These are phyloP conservation scores for Cistogaster globosa DNA, from an alignment of 2,888 invertebrate genomes.

Conservation along the genomic window DNA sequence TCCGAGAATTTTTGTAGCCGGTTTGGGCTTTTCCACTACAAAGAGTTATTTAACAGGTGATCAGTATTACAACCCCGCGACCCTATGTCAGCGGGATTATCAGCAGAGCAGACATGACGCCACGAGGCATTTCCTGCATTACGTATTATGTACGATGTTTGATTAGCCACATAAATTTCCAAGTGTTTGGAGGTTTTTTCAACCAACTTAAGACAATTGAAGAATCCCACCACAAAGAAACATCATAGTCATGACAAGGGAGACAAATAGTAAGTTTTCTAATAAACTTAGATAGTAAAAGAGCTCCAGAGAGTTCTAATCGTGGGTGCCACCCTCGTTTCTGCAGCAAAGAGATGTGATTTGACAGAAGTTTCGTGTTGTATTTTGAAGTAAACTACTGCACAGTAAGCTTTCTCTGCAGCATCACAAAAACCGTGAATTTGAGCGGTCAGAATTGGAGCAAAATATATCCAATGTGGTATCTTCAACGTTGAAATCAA, in stretches of 20 bases:
- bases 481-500: too few species aligned
- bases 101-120: constrained; percentile 58
- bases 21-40: constrained; percentile 60
- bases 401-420: not conserved
- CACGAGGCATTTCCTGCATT: too few species aligned
- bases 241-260: too few species aligned
- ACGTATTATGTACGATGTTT: too few species aligned
- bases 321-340: constrained; percentile 62
- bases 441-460: too few species aligned
- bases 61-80: constrained; percentile 51
- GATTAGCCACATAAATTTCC: too few species aligned
- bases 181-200: too few species aligned
- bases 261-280: not conserved
- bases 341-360: constrained; percentile 46
- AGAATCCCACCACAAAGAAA: too few species aligned
- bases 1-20: constrained; percentile 36
- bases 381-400: constrained; percentile 41
- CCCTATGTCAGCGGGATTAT: constrained; percentile 61
- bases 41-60: constrained; percentile 11
- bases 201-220: too few species aligned
- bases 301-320: constrained; percentile 44
- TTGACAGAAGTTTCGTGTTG: not conserved
- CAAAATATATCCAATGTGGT: too few species aligned
- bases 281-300: constrained; percentile 17
- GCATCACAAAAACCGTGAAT: too few species aligned